These are phyloP conservation scores for Coleophora deauratella DNA, from an alignment of 2,888 invertebrate species.

Conservation along the genomic window DNA sequence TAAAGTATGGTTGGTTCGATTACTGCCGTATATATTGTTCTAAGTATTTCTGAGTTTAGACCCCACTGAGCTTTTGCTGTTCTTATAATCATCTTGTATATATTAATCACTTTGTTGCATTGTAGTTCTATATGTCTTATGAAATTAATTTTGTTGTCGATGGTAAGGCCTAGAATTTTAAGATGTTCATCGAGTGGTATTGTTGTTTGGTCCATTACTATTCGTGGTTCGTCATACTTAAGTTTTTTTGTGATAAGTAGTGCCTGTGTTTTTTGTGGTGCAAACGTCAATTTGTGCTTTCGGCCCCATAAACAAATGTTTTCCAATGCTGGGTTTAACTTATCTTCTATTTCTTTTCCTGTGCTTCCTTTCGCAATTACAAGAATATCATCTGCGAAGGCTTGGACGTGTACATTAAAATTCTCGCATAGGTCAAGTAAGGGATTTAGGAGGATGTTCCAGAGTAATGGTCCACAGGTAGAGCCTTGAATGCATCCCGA, in stretches of 20 bases:
- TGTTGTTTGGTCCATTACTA: neutral
- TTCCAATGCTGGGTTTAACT: slow-evolving; percentile 1
- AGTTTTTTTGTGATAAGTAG: slow-evolving; percentile 8
- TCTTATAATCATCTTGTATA: neutral
- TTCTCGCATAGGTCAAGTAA: neutral
- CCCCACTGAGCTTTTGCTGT: slow-evolving; percentile 2
- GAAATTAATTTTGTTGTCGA: neutral
- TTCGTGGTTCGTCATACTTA: neutral
- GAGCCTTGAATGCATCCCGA: slow-evolving; percentile 15
- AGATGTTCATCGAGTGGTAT: neutral
- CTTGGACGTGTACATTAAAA: slow-evolving; percentile 7
- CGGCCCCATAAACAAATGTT: slow-evolving; percentile 9
- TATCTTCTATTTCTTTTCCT: neutral
- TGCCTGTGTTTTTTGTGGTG: slow-evolving; percentile 11
- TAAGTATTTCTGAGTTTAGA: neutral
- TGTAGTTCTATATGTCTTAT: neutral
- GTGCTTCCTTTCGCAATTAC: slow-evolving; percentile 1
- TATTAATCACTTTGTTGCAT: neutral
- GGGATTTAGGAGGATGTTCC: slow-evolving; percentile 16
- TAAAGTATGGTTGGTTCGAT: neutral
- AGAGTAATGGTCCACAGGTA: slow-evolving; percentile 13
- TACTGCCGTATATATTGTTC: neutral
- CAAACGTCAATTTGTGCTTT: slow-evolving; percentile 12
- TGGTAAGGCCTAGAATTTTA: neutral
- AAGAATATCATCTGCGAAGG: slow-evolving; percentile 18